These are phyloP conservation scores for Intellagama lesueurii DNA, from an alignment of 2,797 vertebrate species.

Conservation along the genomic window DNA sequence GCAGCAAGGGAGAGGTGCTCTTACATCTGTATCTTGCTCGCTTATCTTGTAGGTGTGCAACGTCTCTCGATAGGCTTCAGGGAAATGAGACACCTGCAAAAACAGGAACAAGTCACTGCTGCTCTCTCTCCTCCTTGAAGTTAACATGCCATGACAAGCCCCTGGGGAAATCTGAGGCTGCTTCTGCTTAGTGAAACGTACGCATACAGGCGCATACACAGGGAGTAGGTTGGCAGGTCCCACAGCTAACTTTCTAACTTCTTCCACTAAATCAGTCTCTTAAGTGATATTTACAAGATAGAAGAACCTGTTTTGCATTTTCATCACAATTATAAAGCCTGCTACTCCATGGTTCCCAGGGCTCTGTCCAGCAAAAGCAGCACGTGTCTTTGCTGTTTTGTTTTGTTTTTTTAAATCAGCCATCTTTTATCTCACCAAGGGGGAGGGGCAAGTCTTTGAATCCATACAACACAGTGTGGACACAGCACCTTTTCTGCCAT, in stretches of 20 bases:
- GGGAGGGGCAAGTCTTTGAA: neutral
- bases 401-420: neutral
- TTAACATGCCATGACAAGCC: neutral
- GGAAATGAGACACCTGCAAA: constrained; percentile 89
- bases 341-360: neutral
- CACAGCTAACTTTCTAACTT: neutral
- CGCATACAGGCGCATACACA: neutral
- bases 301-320: neutral
- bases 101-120: constrained; percentile 58
- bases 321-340: neutral
- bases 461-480: neutral
- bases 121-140: neutral
- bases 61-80: constrained; percentile 88
- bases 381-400: too few relatives aligned
- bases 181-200: constrained; percentile 3
- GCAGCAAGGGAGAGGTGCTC: constrained; percentile 62
- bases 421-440: neutral
- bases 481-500: neutral
- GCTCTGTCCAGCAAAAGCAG: neutral
- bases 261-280: neutral
- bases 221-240: neutral
- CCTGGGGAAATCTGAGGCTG: neutral
- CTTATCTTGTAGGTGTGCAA: constrained; percentile 92
- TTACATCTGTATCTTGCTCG: constrained; percentile 96
- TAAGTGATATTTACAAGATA: neutral